Evolutionary conservation across 2,888 invertebrate species (phyloP), one percentile per base, ranked within the genome.

Genomic region (Noctuana brunneofusca): DNA sequence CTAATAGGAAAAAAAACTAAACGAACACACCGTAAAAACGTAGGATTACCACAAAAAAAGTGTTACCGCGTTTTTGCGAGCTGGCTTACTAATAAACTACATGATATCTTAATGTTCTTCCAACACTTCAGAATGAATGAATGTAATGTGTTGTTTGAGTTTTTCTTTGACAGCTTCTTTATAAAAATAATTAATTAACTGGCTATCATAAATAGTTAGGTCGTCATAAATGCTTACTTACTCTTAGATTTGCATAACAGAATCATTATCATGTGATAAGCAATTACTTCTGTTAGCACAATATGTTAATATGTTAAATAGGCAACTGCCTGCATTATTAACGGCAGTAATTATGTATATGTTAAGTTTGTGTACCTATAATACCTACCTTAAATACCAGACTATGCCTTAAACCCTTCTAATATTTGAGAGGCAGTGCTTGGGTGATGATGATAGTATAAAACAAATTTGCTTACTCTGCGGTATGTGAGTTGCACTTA

Each of bases 1-100:
- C 57, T 52, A 50, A 52, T 52, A n/a, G 24, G 32, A 11, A 43
- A 43, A 56, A 63, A 59, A 63, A 63, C 56, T 55, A 20, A 22
- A 48, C 48, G 49, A 38, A 30, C 38, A 22, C 18, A 11, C 35
- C 48, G 54, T 48, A 62, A 62, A 43, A 43, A 18, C 43, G 18
- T 43, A 9, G 18, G 18, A 18, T 18, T 11, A 20, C 20, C 38
- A 62, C 49, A 52, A 55, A 62, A 55, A 20, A 24, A 14, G 14
- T 18, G 54, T 41, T 50, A 6, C 49, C 49, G 12, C 24, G 24
- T 55, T 62, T 62, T 62, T 62, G 49, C 38, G 55, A 9, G 14
- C 24, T 16, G 9, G 38, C 14, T 12, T 0, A 1, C 38, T 48
- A 35, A 49, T 55, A 49, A 27, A 41, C n/a, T 56, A 38, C 55